These are phyloP conservation scores for Morpho helenor DNA, from an alignment of 2,888 invertebrate species.

Conservation along the genomic window DNA sequence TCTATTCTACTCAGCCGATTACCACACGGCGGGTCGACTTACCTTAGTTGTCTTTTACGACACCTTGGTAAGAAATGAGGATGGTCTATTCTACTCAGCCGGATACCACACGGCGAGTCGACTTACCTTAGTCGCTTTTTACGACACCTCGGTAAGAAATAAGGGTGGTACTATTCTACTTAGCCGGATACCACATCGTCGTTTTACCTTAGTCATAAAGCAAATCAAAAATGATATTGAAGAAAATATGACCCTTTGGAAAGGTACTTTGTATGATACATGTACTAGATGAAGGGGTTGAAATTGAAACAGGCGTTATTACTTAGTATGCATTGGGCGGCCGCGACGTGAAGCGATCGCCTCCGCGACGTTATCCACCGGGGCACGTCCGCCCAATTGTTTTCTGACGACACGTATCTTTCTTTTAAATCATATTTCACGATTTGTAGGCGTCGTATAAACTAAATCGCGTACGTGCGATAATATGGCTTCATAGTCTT, in stretches of 20 bases:
- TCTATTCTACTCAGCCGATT: too few relatives aligned
- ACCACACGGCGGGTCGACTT: too few relatives aligned
- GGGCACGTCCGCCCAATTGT: slow-evolving; percentile 75
- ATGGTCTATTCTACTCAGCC: too few relatives aligned
- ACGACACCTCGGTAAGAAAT: too few relatives aligned
- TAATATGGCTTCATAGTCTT: slow-evolving; percentile 45
- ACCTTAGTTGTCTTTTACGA: too few relatives aligned
- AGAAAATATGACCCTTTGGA: slow-evolving; percentile 19
- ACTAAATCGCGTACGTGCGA: slow-evolving; percentile 40
- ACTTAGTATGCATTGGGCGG: slow-evolving; percentile 76
- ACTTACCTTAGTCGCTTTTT: too few relatives aligned
- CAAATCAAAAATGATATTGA: slow-evolving; percentile 15
- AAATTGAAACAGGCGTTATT: slow-evolving; percentile 71
- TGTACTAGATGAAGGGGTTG: slow-evolving; percentile 46
- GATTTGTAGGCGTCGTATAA: slow-evolving; percentile 56
- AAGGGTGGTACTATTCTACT: too few relatives aligned
- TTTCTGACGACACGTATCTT: slow-evolving; percentile 77
- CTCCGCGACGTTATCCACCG: slow-evolving; percentile 53
- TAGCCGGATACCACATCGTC: too few relatives aligned
- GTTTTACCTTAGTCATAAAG: neutral
- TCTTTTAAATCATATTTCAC: slow-evolving; percentile 71
- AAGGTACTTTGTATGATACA: slow-evolving; percentile 41
- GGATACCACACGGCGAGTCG: too few relatives aligned
- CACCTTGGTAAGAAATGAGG: too few relatives aligned
- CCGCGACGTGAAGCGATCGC: slow-evolving; percentile 62